Conservation (phyloP, 2,888 invertebrate species). For the Poecilus cupreus region DNA sequence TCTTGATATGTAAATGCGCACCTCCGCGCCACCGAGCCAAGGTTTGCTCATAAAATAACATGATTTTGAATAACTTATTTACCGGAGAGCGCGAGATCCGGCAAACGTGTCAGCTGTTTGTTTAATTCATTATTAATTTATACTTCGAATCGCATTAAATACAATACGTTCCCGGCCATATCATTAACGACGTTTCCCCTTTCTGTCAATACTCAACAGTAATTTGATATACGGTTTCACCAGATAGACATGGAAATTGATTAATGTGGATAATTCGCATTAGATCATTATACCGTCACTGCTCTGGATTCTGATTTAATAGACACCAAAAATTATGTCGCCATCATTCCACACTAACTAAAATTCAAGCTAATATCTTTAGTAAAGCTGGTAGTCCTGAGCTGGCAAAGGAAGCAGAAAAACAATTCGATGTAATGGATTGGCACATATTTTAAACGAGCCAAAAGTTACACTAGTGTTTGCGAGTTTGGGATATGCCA, state of each 20-base stretch:
- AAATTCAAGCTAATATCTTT: too few relatives aligned
- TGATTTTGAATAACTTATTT: conserved; percentile 59
- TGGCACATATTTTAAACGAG: too few relatives aligned
- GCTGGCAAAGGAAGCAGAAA: too few relatives aligned
- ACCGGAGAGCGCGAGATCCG: background rate
- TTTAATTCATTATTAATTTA: conserved; percentile 15
- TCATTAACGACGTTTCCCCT: conserved; percentile 32
- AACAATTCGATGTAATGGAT: too few relatives aligned
- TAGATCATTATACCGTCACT: background rate
- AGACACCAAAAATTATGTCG: too few relatives aligned
- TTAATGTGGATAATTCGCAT: conserved; percentile 32
- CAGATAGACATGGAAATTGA: conserved; percentile 29
- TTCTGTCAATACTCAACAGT: conserved; percentile 40
- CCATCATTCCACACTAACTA: too few relatives aligned
- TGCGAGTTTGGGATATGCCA: too few relatives aligned
- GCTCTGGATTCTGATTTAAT: too few relatives aligned
- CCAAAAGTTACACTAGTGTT: too few relatives aligned
- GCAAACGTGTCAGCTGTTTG: conserved; percentile 24
- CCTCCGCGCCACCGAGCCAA: conserved; percentile 57
- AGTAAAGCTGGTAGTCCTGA: too few relatives aligned
- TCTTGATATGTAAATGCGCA: conserved; percentile 58
- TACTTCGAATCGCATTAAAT: conserved; percentile 16
- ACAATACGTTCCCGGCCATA: conserved; percentile 16
- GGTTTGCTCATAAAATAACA: conserved; percentile 57
- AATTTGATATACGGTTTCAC: conserved; percentile 44